Percentiles rank a stretch among this genome's conserved stretches.
Evolutionary conservation across 2,113 vertebrate species (phyloP).

Genomic region (Upupa epops): DNA sequence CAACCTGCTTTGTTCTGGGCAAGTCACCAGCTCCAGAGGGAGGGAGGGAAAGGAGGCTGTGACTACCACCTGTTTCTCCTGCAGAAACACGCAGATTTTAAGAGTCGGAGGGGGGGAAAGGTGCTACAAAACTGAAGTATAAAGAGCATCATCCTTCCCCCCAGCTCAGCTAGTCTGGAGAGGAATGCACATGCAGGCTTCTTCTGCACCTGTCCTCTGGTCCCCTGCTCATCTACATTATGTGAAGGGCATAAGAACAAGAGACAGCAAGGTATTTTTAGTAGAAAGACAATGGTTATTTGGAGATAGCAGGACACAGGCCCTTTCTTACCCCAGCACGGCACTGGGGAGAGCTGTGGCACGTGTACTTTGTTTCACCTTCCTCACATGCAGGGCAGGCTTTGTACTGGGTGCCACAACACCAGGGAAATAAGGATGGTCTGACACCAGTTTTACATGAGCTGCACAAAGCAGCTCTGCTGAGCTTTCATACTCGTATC

Average conservation of each 20-base stretch:
- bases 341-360: neutral
- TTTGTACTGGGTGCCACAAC: neutral
- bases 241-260: neutral
- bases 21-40: conserved; percentile 25
- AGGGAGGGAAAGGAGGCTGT: neutral
- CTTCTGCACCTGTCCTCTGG: neutral
- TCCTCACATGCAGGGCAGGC: neutral
- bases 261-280: neutral
- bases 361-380: neutral
- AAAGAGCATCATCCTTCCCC: neutral
- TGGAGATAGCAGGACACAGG: neutral
- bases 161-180: neutral
- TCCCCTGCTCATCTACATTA: neutral
- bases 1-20: conserved; percentile 38
- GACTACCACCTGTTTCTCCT: conserved; percentile 45
- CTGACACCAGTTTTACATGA: neutral
- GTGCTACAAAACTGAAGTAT: neutral
- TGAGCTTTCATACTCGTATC: neutral
- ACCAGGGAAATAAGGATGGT: neutral
- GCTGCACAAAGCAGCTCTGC: neutral
- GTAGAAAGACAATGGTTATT: neutral
- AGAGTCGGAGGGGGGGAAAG: conserved; percentile 1
- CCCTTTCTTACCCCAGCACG: neutral
- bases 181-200: neutral
- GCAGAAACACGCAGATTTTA: conserved; percentile 3